Conservation (phyloP, 2,888 invertebrate species). For the Philonicus albiceps region DNA sequence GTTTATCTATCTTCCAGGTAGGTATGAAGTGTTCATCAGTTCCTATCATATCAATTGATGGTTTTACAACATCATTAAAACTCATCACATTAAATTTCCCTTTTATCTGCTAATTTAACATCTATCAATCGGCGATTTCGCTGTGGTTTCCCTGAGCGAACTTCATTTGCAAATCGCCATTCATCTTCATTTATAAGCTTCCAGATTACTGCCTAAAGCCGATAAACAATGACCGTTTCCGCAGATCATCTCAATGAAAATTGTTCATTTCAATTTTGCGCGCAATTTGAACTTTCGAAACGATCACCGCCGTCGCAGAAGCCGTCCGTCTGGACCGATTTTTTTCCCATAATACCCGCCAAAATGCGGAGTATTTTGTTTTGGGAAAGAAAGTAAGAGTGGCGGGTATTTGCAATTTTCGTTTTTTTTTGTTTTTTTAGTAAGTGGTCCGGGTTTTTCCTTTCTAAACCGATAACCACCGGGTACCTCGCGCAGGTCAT, state of each 20-base stretch:
- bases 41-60: not conserved
- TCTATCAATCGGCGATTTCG: not conserved
- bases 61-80: not conserved
- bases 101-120: not conserved
- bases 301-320: not conserved
- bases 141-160: not conserved
- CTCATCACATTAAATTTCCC: not conserved
- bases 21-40: not conserved
- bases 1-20: too few species aligned
- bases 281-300: not conserved
- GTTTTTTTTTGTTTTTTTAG: conserved; percentile 4
- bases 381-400: conserved; percentile 12
- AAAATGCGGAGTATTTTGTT: not conserved
- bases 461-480: not conserved
- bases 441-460: not conserved
- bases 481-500: not conserved
- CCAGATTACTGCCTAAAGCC: not conserved
- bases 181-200: not conserved
- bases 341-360: not conserved
- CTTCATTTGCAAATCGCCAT: not conserved
- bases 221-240: not conserved
- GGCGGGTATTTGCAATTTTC: not conserved
- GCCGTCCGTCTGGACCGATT: not conserved
- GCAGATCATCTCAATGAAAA: not conserved
- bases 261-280: not conserved